Evolutionary conservation across 2,888 invertebrate species (phyloP).

Genomic region (Catonia carolina): DNA sequence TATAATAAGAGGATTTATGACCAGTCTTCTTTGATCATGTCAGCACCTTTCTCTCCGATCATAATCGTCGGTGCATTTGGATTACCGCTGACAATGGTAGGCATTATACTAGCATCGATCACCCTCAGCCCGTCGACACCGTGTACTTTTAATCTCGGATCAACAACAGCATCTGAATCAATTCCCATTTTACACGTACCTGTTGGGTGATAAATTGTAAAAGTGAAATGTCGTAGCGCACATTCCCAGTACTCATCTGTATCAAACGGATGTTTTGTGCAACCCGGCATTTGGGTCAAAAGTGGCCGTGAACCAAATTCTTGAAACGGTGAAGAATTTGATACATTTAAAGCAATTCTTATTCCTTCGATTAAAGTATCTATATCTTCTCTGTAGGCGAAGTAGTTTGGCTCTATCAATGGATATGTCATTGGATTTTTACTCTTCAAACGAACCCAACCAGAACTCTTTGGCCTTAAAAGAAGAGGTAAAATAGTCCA

Average conservation of each 20-base stretch:
- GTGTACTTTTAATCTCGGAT: slow-evolving; percentile 66
- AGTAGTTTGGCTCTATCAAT: slow-evolving; percentile 86
- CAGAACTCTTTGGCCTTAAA: slow-evolving; percentile 78
- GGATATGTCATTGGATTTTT: slow-evolving; percentile 76
- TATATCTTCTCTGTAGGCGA: slow-evolving; percentile 76
- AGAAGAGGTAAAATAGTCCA: slow-evolving; percentile 78
- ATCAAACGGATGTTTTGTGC: slow-evolving; percentile 61
- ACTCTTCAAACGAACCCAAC: slow-evolving; percentile 76
- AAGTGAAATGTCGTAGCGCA: slow-evolving; percentile 70
- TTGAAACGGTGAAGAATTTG: slow-evolving; percentile 72
- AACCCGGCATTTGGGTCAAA: slow-evolving; percentile 74
- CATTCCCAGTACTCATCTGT: slow-evolving; percentile 86
- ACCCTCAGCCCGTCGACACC: slow-evolving; percentile 72
- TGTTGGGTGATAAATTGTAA: slow-evolving; percentile 76
- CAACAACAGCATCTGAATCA: slow-evolving; percentile 73
- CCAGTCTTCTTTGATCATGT: slow-evolving; percentile 80
- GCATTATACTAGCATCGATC: slow-evolving; percentile 83
- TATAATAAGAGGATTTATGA: background rate
- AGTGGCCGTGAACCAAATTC: slow-evolving; percentile 72
- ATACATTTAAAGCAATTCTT: slow-evolving; percentile 72
- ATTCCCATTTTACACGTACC: slow-evolving; percentile 83
- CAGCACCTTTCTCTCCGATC: slow-evolving; percentile 85
- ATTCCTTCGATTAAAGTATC: slow-evolving; percentile 74
- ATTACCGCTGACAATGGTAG: slow-evolving; percentile 80
- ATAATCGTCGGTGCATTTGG: slow-evolving; percentile 85